Evolutionary conservation across 1,140 invertebrate species (phyloP), one percentile per base, ranked within the genome.

Genomic region (Euwallacea similis): DNA sequence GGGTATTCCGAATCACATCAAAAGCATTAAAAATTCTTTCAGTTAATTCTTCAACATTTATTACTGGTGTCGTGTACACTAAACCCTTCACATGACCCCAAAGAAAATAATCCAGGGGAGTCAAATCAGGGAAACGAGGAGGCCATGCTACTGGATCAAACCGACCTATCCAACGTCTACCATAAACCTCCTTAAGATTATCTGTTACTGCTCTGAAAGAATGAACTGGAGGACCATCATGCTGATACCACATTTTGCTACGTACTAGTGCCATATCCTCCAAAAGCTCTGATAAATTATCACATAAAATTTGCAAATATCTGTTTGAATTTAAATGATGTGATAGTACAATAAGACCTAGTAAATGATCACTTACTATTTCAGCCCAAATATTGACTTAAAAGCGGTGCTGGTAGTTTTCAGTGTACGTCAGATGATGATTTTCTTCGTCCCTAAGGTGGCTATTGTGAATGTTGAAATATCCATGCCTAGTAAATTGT

Each of bases 21-120:
- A 33, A 33, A 33, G 21, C 21, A 33, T 33, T 33, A 4, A 33
- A 33, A 33, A 33, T 33, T 33, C 4, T 33, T 33, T 33, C 21
- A 33, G 1, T 33, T 33, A 33, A 33, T 33, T 33, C 21, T 33
- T 33, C 21, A 33, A 33, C 21, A 33, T 33, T 33, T 33, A 33
- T 33, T 33, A 33, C 21, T 33, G 21, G 21, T 33, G 1, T 33
- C 21, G 21, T 33, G 21, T 33, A 33, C 4, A 33, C 21, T 33
- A 33, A 33, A 33, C 21, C 21, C 21, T 33, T 33, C 21, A 33
- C 21, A 33, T 33, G 1, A 33, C 21, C 21, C 21, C 1, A 33
- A 33, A 33, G 46, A 59, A 59, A 59, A 42, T 21, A 59, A 2
- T 59, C 56, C 15, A 59, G 56, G 56, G 56, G 56, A n/a, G 56